phyloP scores from a whole-genome alignment of 2,797 vertebrate genomes.

The Gadopsis bispinosus region DNA sequence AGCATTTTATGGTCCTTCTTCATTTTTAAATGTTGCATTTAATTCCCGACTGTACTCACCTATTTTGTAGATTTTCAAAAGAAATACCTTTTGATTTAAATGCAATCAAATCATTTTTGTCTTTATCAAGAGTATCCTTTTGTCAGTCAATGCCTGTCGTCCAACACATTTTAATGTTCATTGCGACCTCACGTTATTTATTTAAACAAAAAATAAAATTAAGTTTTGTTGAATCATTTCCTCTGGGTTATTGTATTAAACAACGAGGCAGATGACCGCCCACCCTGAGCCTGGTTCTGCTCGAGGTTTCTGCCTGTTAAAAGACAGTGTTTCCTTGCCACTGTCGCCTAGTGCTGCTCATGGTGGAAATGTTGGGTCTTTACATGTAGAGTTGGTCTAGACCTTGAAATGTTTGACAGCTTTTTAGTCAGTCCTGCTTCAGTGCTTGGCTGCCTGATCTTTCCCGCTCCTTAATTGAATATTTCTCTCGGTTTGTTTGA shows the following conservation, averaged over 20 bases:
- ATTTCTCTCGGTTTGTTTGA: slow-evolving; percentile 39
- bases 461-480: slow-evolving; percentile 16
- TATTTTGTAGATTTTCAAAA: slow-evolving; percentile 9
- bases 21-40: slow-evolving; percentile 20
- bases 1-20: not conserved
- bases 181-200: slow-evolving; percentile 5
- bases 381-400: too few relatives aligned
- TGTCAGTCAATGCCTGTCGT: slow-evolving; percentile 25
- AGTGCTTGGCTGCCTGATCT: not conserved
- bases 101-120: slow-evolving; percentile 15
- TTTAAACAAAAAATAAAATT: slow-evolving; percentile 12
- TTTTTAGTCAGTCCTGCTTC: not conserved
- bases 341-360: too few relatives aligned
- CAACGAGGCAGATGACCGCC: too few relatives aligned
- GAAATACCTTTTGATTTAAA: slow-evolving; percentile 7
- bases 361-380: too few relatives aligned
- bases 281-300: too few relatives aligned
- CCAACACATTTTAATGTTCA: slow-evolving; percentile 11
- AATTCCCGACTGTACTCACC: slow-evolving; percentile 36
- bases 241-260: slow-evolving; percentile 5
- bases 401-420: not conserved
- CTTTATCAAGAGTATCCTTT: slow-evolving; percentile 17
- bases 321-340: too few relatives aligned
- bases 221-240: slow-evolving; percentile 1
- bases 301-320: too few relatives aligned